Evolutionary conservation across 2,797 vertebrate genomes (phyloP).

Genomic region (Ctenosaura bakeri): DNA sequence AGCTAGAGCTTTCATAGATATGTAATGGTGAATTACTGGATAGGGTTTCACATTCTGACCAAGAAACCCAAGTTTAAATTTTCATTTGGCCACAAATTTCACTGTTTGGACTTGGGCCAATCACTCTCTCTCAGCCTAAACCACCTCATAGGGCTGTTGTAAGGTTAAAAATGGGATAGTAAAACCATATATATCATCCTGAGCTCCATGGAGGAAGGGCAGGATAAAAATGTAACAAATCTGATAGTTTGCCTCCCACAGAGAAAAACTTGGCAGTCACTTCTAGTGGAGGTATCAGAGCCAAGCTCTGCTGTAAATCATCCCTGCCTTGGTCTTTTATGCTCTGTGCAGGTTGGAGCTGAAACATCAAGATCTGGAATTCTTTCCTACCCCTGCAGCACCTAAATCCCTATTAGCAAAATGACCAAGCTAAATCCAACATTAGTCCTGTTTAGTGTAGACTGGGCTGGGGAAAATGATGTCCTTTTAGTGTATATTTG

Average conservation of each 20-base stretch:
- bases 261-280: not conserved
- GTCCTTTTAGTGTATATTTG: no score
- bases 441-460: no score
- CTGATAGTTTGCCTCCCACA: conserved; percentile 4
- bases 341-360: not conserved
- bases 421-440: not conserved
- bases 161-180: not conserved
- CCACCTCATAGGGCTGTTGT: not conserved
- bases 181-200: not conserved
- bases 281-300: not conserved
- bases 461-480: no score
- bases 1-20: not conserved
- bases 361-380: not conserved
- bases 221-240: conserved; percentile 18
- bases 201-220: not conserved
- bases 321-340: not conserved
- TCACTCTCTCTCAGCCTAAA: not conserved
- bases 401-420: not conserved
- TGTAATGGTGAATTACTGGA: not conserved
- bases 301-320: not conserved
- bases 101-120: not conserved
- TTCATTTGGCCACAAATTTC: not conserved
- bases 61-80: not conserved
- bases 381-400: not conserved
- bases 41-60: not conserved